phyloP scores from a whole-genome alignment of 1,140 invertebrate genomes.

The Microplitis mediator region DNA sequence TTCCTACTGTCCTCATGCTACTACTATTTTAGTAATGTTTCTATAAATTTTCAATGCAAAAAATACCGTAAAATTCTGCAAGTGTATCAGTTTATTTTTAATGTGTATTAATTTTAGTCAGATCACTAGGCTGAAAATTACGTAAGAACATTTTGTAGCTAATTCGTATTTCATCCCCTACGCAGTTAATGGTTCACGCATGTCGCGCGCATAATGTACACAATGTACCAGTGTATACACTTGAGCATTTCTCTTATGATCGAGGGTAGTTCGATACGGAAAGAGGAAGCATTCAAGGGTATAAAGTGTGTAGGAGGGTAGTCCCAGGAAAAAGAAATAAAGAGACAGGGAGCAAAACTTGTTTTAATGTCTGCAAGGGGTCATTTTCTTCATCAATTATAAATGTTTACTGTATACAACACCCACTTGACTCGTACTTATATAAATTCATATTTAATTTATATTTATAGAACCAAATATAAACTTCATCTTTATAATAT shows the following conservation, averaged over 20 bases:
- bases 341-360: conserved; percentile 34
- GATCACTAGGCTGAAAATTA: conserved; percentile 10
- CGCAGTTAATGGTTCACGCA: conserved; percentile 25
- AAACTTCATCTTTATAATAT: too few species aligned
- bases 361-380: conserved; percentile 42
- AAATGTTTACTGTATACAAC: conserved; percentile 17
- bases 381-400: not conserved
- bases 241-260: conserved; percentile 2
- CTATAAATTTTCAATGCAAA: too few species aligned
- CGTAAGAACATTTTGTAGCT: not conserved
- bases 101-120: not conserved
- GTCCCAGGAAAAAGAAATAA: not conserved
- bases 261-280: conserved; percentile 14
- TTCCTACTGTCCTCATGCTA: too few species aligned
- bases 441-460: not conserved
- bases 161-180: conserved; percentile 21
- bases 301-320: not conserved
- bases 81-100: not conserved
- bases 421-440: conserved; percentile 45
- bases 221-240: conserved; percentile 5
- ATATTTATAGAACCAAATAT: too few species aligned
- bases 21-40: too few species aligned
- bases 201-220: conserved; percentile 15
- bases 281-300: conserved; percentile 12
- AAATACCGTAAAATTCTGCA: too few species aligned